phyloP scores from a whole-genome alignment of 2,888 invertebrate species.

The Mechanitis messenoides region DNA sequence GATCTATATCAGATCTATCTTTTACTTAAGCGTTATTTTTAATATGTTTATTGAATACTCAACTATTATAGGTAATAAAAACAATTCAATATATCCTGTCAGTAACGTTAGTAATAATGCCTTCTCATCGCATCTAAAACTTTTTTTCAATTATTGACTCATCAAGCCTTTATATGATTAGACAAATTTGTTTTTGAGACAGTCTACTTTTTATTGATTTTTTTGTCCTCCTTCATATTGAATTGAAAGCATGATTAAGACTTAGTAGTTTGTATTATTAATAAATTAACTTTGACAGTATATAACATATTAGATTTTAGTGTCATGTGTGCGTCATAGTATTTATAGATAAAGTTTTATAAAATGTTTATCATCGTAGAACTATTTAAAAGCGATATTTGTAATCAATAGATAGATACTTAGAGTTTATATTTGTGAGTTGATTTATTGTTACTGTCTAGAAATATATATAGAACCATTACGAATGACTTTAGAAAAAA shows the following conservation, averaged over 20 bases:
- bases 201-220: neutral
- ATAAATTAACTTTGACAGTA: neutral
- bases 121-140: slow-evolving; percentile 62
- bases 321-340: too few species aligned
- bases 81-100: slow-evolving; percentile 31
- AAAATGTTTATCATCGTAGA: too few species aligned
- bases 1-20: too few species aligned
- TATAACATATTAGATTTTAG: neutral
- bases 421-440: too few species aligned
- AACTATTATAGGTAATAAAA: slow-evolving; percentile 56
- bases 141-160: slow-evolving; percentile 60
- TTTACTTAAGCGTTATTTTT: neutral
- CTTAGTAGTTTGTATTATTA: neutral
- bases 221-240: neutral
- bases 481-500: too few species aligned
- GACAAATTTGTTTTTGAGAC: slow-evolving; percentile 9
- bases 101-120: slow-evolving; percentile 38
- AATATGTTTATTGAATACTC: slow-evolving; percentile 5
- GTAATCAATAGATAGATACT: too few species aligned
- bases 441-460: too few species aligned
- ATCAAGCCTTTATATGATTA: slow-evolving; percentile 44
- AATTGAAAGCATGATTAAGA: slow-evolving; percentile 1
- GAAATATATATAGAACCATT: too few species aligned
- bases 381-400: too few species aligned
- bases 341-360: too few species aligned